phyloP scores from a whole-genome alignment of 2,797 vertebrate genomes.

The Manis javanica region DNA sequence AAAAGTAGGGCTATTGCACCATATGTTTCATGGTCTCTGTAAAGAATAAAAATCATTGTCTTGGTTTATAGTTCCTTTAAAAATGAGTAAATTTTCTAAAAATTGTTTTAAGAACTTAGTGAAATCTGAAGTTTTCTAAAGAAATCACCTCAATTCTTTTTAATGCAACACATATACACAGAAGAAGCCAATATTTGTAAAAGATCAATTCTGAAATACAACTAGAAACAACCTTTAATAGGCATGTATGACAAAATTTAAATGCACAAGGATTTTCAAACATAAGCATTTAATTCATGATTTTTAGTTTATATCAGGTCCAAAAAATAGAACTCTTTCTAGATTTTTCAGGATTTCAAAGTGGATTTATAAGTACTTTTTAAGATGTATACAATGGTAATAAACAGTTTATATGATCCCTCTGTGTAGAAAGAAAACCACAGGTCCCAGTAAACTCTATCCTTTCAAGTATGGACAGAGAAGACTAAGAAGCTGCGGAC shows the following conservation, averaged over 20 bases:
- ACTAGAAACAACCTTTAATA: constrained; percentile 28
- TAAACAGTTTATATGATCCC: neutral
- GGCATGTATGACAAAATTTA: constrained; percentile 22
- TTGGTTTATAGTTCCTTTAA: constrained; percentile 79
- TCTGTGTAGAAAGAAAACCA: neutral
- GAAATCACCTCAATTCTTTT: constrained; percentile 55
- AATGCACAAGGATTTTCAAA: constrained; percentile 21
- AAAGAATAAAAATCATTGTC: constrained; percentile 82
- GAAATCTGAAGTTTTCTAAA: constrained; percentile 56
- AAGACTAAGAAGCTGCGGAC: neutral
- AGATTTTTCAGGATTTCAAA: constrained; percentile 31
- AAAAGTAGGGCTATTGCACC: constrained; percentile 81
- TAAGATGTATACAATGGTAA: neutral
- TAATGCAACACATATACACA: constrained; percentile 16
- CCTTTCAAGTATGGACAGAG: neutral
- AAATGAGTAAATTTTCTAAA: constrained; percentile 67
- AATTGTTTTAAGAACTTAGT: constrained; percentile 56
- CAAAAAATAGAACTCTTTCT: neutral
- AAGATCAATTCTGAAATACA: neutral
- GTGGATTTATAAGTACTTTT: neutral
- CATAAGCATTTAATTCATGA: constrained; percentile 21
- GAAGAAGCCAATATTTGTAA: neutral
- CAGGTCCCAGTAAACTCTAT: neutral
- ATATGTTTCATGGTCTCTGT: constrained; percentile 80
- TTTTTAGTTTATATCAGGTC: neutral